Conservation (phyloP, 1,140 invertebrate species). For the Drosophila cardini region DNA sequence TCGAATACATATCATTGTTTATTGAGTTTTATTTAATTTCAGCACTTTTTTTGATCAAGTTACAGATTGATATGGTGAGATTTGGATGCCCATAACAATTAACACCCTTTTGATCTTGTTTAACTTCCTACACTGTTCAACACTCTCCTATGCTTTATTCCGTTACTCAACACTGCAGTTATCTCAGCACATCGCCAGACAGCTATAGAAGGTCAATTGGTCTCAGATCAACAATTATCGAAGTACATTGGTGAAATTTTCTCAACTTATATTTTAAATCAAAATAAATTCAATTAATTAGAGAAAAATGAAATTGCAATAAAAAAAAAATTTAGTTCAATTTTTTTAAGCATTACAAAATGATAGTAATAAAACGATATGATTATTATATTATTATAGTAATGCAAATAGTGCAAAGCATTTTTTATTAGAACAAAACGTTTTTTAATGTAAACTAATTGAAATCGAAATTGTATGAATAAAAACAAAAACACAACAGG, state of each 20-base stretch:
- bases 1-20: constrained; percentile 77
- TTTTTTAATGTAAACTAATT: constrained; percentile 66
- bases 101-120: background rate
- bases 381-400: constrained; percentile 7
- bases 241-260: constrained; percentile 73
- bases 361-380: constrained; percentile 45
- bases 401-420: constrained; percentile 56
- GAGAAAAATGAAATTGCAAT: constrained; percentile 32
- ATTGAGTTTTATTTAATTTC: constrained; percentile 39
- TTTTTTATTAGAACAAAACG: constrained; percentile 60
- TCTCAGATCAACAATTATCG: constrained; percentile 54
- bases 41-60: background rate
- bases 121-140: background rate
- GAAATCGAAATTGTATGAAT: constrained; percentile 45
- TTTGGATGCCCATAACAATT: background rate
- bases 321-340: constrained; percentile 62
- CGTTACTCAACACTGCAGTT: background rate
- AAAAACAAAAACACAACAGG: no score
- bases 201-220: constrained; percentile 40
- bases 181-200: constrained; percentile 21
- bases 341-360: constrained; percentile 11
- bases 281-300: constrained; percentile 41
- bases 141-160: background rate
- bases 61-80: constrained; percentile 1
- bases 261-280: constrained; percentile 64